Conservation (phyloP, 2,888 invertebrate genomes). For the Andrena bucephala region DNA sequence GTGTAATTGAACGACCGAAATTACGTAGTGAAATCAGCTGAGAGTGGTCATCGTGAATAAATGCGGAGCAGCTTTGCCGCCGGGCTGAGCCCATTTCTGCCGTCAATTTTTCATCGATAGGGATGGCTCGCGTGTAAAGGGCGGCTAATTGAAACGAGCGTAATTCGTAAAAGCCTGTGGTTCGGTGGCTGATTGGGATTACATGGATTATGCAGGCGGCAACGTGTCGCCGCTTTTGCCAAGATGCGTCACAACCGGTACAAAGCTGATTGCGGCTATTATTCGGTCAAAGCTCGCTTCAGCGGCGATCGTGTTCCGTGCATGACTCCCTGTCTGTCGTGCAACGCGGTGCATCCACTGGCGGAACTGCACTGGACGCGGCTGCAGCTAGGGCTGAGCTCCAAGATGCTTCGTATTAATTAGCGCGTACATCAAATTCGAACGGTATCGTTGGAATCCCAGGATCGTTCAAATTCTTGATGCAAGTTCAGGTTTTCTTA, state of each 20-base stretch:
- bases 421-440: too few species aligned
- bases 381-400: slow-evolving; percentile 30
- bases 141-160: slow-evolving; percentile 34
- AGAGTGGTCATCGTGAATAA: neutral
- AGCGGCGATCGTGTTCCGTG: slow-evolving; percentile 41
- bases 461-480: too few species aligned
- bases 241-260: slow-evolving; percentile 46
- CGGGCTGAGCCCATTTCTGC: neutral
- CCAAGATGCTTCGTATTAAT: too few species aligned
- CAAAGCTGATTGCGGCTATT: slow-evolving; percentile 72
- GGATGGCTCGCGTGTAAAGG: neutral
- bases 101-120: slow-evolving; percentile 19
- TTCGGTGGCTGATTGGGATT: slow-evolving; percentile 16
- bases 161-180: slow-evolving; percentile 27
- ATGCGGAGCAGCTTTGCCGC: neutral
- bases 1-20: slow-evolving; percentile 3
- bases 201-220: slow-evolving; percentile 36
- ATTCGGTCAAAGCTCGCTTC: slow-evolving; percentile 60
- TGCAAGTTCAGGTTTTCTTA: too few species aligned
- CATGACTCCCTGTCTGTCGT: neutral
- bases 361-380: slow-evolving; percentile 36
- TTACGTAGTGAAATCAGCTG: neutral
- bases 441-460: too few species aligned
- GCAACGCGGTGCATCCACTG: slow-evolving; percentile 17
- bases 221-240: slow-evolving; percentile 25